Evolutionary conservation across 1,140 invertebrate genomes (phyloP), one percentile per base, ranked within the genome.

Genomic region (Bombus confusus): DNA sequence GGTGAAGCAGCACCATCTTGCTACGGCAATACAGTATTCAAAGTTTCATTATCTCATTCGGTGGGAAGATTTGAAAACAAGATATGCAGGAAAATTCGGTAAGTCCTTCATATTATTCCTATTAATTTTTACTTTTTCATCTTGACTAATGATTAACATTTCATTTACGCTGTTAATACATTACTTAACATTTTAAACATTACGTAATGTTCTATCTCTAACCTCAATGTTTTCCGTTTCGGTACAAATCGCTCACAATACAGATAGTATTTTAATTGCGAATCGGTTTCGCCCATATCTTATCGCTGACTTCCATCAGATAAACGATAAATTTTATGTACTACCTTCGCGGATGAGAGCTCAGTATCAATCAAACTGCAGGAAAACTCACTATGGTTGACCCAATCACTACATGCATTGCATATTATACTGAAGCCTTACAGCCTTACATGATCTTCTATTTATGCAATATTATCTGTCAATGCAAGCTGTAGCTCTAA

Each of bases 71-170:
- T 77, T 64, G 71, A 87, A 86, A 84, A 84, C 37, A 85, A 91
- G 77, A 93, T 88, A 92, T 93, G 90, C 88, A 91, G 85, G 86
- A 90, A 88, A 89, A 91, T 79, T 89, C 88, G 77, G 91, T 86
- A 15, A 88, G 90, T 90, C 6, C 2, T 34, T 76, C 18, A 12
- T 31, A 62, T 43, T 52, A 22, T 34, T 79, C n/a, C 6, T 37
- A 52, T 64, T 77, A 73, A 25, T 68, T 13, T 6, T 18, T 31
- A 41, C 22, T 66, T 68, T 41, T 13, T 39, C 18, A 18, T 15
- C 57, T 68, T 31, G 43, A 12, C 39, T 39, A 64, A 47, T 34
- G 31, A 13, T 18, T 9, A 18, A 9, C 31, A n/a, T 43, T 12
- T 31, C 6, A 6, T 0, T 1, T 71, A 34, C 28, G 18, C 0